Base-by-base conservation (phyloP, 2,888 invertebrate species). In the Limnephilus rhombicus region DNA sequence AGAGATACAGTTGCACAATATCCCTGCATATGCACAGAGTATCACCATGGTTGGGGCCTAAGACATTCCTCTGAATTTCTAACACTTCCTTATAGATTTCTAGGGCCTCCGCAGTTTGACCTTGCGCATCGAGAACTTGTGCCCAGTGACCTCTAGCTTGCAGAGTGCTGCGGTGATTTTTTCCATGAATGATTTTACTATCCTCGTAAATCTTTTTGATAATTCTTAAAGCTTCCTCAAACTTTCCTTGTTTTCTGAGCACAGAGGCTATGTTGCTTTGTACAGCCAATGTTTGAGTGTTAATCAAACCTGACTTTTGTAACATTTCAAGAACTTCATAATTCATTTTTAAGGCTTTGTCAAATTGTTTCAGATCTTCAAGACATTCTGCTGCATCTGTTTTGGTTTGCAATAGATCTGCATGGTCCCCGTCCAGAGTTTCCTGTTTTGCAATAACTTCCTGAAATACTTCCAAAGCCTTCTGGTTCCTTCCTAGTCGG, bases 31-130 rank as follows among this genome's bases (percentile, higher is more conserved):
- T 31, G 82, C 34, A 31, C 15, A 82, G 34, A 34, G 82, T 82
- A 82, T 82, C 29, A n/a, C 12, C 34, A 82, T 82, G 82, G 82
- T 82, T 82, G 13, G 82, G 82, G 13, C 82, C 82, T 82, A 82
- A 82, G 29, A 82, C 31, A 82, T 82, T 82, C 82, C 34, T 82
- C 82, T 82, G 82, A 82, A 82, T 82, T n/a, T 31, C 82, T 34
- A 82, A 82, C 29, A 82, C 82, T 82, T 82, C 31, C n/a, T 31
- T 13, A 18, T 29, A 82, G 34, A 29, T 7, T 82, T 82, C 34
- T 34, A 29, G 7, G 29, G 82, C 31, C 31, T 82, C 82, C 15
- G 31, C 83, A 31, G 83, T 18, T 83, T 83, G 31, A 18, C 24
- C 18, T 83, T 83, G 83, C 11, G 29, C 31, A 7, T 34, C 37